Base-by-base conservation (phyloP, 2,888 invertebrate genomes). In the Tricholauxania praeusta region DNA sequence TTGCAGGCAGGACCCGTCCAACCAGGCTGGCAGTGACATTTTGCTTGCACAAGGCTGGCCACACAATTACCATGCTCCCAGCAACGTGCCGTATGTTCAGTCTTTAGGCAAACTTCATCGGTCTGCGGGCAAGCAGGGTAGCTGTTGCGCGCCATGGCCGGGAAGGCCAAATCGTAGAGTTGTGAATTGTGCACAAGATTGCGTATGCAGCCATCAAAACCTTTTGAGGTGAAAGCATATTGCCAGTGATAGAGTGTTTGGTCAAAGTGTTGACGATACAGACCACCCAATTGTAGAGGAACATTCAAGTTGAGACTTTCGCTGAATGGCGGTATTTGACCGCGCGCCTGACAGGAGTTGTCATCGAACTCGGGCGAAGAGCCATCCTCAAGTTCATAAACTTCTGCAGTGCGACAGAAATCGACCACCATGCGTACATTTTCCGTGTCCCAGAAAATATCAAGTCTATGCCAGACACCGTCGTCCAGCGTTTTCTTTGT, bases 381-480 rank as follows among this genome's bases (percentile, higher is more conserved):
- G 53, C 96, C 96, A 83, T 96, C 96, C 86, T 96, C 96, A 86
- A 94, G 90, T 87, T 96, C 96, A 73, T 93, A 92, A 71, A 96
- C 92, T 79, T 94, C 92, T 1, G 96, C 96, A 0, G 95, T 94
- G 86, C 93, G 94, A 86, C 98, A 98, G 81, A 91, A 94, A 87
- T 98, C 98, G 8, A 98, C 95, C 8, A 97, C 93, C 90, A 98
- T 92, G 78, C 95, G 91, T 0, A 97, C 95, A 81, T 93, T 94
- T 91, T 97, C 97, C 6, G 95, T 94, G 82, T 96, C 94, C 95
- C 97, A 97, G 84, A 97, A 96, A 78, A 99, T 92, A 84, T 98
- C 98, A 77, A 99, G 88, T 52, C 96, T 91, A 87, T 99, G 99
- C 99, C 99, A 99, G 84, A 96, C 94, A 4, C 98, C 98, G 85